Evolutionary conservation across 2,797 vertebrate species (phyloP), one percentile per base, ranked within the genome.

Genomic region (Allobates femoralis): DNA sequence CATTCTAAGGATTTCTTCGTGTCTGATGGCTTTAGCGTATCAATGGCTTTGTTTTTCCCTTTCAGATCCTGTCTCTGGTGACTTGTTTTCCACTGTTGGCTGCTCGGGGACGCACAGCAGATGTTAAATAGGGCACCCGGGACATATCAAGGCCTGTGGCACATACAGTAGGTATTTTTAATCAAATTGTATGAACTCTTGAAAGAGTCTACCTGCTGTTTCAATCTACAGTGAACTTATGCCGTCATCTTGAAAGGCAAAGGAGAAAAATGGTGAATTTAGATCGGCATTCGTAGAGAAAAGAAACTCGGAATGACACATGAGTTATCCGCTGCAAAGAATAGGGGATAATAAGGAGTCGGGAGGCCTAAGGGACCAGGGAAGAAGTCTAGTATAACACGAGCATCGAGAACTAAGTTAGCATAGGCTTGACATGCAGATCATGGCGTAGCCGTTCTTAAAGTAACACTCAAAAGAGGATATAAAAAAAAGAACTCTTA

Each of bases 1-100:
- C 83, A 89, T 91, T 81, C 87, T 87, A 90, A 80, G 77, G 58
- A 90, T 89, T 89, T 87, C 89, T 88, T 89, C 90, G 87, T 92
- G 92, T 90, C 91, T 90, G 90, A 87, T 90, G 91, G 86, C 69
- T 76, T 84, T 77, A 76, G 77, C 30, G 89, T 90, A 92, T 91
- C 92, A 92, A 91, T 90, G 90, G 92, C 92, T 91, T 93, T 92
- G 92, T 92, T 92, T 92, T 91, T 91, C 90, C 90, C 90, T 56
- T 89, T 92, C 91, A 91, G 90, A 90, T 90, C 88, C 85, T 89
- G 91, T 88, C 92, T 91, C 90, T 85, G 90, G 91, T 92, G 92
- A 86, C 90, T 93, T 90, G 89, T 90, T 90, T 92, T 91, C 84
- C 90, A 87, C 91, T 86, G 89, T 88, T 88, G 89, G 87, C 92